Conservation (phyloP, 2,113 vertebrate species). For the Ailurus styani region DNA sequence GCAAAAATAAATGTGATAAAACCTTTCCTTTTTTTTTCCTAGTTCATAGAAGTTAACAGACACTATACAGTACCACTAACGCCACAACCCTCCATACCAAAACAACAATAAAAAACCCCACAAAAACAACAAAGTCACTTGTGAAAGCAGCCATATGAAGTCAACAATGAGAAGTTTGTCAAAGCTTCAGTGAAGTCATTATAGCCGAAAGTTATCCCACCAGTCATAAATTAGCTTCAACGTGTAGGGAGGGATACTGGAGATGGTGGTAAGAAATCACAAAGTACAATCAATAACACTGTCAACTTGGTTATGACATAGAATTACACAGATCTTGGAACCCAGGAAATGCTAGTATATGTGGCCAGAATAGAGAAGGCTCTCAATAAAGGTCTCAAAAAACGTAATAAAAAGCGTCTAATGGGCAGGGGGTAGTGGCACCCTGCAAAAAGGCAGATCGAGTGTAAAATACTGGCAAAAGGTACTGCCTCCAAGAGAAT, state of each 20-base stretch:
- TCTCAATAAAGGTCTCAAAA: neutral
- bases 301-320: neutral
- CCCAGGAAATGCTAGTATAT: neutral
- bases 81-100: neutral
- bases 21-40: neutral
- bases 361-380: neutral
- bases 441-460: neutral
- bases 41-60: neutral
- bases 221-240: neutral
- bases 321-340: neutral
- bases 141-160: neutral
- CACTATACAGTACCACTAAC: neutral
- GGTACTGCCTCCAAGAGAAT: neutral
- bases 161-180: neutral
- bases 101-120: neutral
- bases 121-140: neutral
- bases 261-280: neutral
- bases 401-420: neutral
- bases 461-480: neutral
- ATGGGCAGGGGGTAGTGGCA: neutral
- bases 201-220: neutral
- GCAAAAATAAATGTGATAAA: neutral
- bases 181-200: neutral
- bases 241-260: neutral
- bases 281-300: neutral